These are phyloP conservation scores for Chironex yamaguchii DNA, from an alignment of 30 jellyfish, hydroid and myxozoan species.

Conservation along the genomic window DNA sequence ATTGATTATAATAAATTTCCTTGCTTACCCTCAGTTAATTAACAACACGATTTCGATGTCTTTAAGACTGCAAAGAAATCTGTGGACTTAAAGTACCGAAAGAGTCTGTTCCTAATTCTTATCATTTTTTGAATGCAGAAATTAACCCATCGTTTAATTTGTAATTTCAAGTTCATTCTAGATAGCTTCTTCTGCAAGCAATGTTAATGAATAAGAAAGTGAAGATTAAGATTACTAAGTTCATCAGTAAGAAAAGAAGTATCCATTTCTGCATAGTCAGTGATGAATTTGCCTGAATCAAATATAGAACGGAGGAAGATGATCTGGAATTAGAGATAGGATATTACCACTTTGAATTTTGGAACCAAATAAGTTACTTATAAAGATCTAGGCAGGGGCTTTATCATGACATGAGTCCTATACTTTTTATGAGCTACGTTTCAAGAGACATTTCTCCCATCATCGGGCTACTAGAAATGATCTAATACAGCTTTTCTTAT, in stretches of 20 bases:
- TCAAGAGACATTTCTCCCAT: too few species aligned
- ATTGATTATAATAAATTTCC: slow-evolving; percentile 25
- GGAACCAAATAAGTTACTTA: too few species aligned
- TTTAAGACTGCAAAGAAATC: slow-evolving; percentile 15
- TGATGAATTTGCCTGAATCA: slow-evolving; percentile 14
- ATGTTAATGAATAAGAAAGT: too few species aligned
- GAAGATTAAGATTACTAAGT: not conserved
- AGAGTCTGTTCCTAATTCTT: slow-evolving; percentile 7
- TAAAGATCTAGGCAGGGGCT: too few species aligned
- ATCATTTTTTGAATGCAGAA: not conserved
- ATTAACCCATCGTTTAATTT: slow-evolving; percentile 29
- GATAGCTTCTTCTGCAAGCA: too few species aligned
- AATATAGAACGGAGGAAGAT: slow-evolving; percentile 37
- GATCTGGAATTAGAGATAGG: slow-evolving; percentile 54
- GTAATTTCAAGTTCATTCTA: too few species aligned
- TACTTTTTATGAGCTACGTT: too few species aligned
- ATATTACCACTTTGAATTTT: slow-evolving; percentile 51
- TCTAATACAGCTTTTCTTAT: too few species aligned
- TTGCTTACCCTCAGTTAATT: slow-evolving; percentile 43
- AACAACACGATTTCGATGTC: slow-evolving; percentile 22
- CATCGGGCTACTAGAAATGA: too few species aligned
- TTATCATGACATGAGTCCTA: too few species aligned
- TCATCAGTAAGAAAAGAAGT: not conserved
- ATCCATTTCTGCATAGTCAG: slow-evolving; percentile 31
- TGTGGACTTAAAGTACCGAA: slow-evolving; percentile 17